Evolutionary conservation across 2,113 vertebrate genomes (phyloP).

Genomic region (chimpanzee (Pan troglodytes)): DNA sequence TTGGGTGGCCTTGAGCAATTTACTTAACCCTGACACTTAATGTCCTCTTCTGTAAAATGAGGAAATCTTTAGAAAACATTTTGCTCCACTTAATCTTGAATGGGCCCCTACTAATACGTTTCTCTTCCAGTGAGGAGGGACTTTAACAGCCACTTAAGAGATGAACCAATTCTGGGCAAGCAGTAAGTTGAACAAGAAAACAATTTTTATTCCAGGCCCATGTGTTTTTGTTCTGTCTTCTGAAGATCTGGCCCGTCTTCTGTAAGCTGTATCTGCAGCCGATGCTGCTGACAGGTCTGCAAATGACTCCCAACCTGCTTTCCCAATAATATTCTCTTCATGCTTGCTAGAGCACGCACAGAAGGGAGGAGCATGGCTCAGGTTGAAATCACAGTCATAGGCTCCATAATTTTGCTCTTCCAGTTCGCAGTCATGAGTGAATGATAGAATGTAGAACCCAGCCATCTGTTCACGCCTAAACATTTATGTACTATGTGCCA

Average conservation of each 20-base stretch:
- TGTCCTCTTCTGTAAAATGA: background rate
- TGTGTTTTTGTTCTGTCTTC: slow-evolving; percentile 25
- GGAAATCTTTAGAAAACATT: background rate
- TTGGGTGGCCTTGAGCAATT: background rate
- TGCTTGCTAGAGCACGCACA: background rate
- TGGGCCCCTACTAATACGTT: background rate
- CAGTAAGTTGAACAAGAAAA: slow-evolving; percentile 28
- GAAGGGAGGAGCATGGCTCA: background rate
- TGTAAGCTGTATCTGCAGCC: background rate
- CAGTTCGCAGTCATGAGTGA: background rate
- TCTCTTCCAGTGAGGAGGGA: background rate
- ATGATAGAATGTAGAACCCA: background rate
- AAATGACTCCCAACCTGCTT: background rate
- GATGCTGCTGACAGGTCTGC: background rate
- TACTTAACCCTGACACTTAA: background rate
- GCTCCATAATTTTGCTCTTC: background rate
- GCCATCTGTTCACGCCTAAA: background rate
- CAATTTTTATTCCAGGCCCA: background rate
- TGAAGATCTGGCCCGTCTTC: background rate
- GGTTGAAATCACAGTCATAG: accelerated
- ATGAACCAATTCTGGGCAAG: background rate
- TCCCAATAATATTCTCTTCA: background rate
- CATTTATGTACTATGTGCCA: background rate
- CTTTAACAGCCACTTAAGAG: background rate
- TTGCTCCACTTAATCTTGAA: background rate